Evolutionary conservation across 2,888 invertebrate genomes (phyloP).

Genomic region (Trissolcus brochymenae): DNA sequence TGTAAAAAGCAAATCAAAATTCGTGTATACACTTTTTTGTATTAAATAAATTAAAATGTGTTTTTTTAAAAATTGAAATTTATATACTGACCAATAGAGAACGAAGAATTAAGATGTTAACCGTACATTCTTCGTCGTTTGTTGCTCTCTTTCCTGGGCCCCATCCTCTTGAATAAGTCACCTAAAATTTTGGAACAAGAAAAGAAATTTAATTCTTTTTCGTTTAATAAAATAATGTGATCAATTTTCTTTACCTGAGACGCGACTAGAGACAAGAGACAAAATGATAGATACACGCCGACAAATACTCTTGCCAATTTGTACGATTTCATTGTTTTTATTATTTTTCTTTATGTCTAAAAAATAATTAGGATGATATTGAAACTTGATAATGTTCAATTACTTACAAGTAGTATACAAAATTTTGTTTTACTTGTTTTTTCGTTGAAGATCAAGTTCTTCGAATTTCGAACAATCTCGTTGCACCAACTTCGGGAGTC

Average conservation of each 20-base stretch:
- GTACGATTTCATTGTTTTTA: not conserved
- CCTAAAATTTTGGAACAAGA: conserved; percentile 28
- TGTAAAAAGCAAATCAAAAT: conserved; percentile 26
- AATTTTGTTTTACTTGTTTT: no score
- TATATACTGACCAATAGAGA: no score
- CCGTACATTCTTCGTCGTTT: conserved; percentile 35
- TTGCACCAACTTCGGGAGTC: no score
- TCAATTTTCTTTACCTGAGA: conserved; percentile 11
- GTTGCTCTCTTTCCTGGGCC: conserved; percentile 57
- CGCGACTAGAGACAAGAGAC: not conserved
- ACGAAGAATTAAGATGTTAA: conserved; percentile 17
- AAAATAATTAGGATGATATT: not conserved
- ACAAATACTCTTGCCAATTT: conserved; percentile 1
- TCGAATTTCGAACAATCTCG: no score
- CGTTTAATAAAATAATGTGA: not conserved
- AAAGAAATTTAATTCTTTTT: not conserved
- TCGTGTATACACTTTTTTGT: no score
- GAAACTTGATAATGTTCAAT: no score
- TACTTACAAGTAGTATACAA: no score
- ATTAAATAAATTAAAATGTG: no score
- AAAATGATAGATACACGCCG: conserved; percentile 2
- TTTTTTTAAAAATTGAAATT: no score
- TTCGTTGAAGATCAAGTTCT: no score
- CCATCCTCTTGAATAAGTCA: conserved; percentile 59
- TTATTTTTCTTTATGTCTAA: not conserved